phyloP scores from a whole-genome alignment of 2,888 invertebrate species.

The Xanthorhoe spadicearia region DNA sequence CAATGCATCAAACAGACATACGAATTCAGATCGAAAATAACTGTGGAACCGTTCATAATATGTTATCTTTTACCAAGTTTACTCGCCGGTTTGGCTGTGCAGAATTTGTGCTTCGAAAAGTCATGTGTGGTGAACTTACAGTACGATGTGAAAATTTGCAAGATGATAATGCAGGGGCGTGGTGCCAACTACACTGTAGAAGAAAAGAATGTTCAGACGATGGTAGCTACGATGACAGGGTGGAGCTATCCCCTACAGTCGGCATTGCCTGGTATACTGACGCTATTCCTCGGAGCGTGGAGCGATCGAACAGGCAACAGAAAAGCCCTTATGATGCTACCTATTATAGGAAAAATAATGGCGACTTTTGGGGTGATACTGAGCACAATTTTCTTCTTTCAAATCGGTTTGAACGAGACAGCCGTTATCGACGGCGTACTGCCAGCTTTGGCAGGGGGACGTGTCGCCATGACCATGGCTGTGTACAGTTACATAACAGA shows the following conservation, averaged over 20 bases:
- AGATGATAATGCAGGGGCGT: constrained; percentile 75
- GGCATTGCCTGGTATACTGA: constrained; percentile 82
- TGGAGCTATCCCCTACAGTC: constrained; percentile 86
- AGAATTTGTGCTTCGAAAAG: constrained; percentile 84
- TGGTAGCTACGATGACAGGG: constrained; percentile 84
- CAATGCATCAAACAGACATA: constrained; percentile 71
- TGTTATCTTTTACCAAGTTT: constrained; percentile 88
- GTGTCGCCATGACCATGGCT: constrained; percentile 85
- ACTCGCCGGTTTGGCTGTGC: constrained; percentile 86
- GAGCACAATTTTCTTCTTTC: constrained; percentile 83
- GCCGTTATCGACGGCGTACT: constrained; percentile 84
- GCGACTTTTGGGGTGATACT: constrained; percentile 82
- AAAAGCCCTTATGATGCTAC: constrained; percentile 85
- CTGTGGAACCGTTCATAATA: constrained; percentile 88
- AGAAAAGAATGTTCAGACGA: constrained; percentile 77
- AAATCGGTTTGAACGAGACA: constrained; percentile 83
- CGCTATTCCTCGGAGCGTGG: constrained; percentile 86
- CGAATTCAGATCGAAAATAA: constrained; percentile 76
- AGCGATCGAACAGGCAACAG: constrained; percentile 85
- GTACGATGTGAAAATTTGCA: constrained; percentile 83
- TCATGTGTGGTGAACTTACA: constrained; percentile 83
- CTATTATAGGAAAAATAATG: constrained; percentile 83
- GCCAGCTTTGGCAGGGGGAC: constrained; percentile 86
- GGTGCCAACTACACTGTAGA: constrained; percentile 71
- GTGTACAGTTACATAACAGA: constrained; percentile 87